Evolutionary conservation across 2,113 vertebrate genomes (phyloP).

Genomic region (Recurvirostra avosetta): DNA sequence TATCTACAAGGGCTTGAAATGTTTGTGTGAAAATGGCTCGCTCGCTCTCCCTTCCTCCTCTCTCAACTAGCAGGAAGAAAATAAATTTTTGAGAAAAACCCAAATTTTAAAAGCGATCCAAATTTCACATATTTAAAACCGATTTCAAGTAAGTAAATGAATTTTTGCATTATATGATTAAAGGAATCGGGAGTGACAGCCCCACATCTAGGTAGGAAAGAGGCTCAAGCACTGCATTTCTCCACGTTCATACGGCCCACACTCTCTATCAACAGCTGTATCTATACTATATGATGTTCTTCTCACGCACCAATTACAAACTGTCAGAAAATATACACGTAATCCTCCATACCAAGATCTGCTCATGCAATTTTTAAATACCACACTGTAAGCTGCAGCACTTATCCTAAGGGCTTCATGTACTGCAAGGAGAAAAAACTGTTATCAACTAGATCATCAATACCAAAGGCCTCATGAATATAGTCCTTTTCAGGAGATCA

Average conservation of each 20-base stretch:
- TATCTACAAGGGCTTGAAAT: neutral
- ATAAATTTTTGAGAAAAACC: neutral
- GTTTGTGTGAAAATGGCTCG: neutral
- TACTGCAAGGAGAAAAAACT: neutral
- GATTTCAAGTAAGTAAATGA: neutral
- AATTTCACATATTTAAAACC: neutral
- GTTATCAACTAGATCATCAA: neutral
- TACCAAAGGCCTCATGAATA: neutral
- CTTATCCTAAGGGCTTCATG: neutral
- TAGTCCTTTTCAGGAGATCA: neutral
- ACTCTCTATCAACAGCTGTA: neutral
- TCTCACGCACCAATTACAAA: neutral
- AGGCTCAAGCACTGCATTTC: neutral
- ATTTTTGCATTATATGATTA: neutral
- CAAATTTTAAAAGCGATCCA: neutral
- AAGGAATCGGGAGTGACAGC: neutral
- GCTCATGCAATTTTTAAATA: conserved; percentile 5
- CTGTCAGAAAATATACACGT: conserved; percentile 12
- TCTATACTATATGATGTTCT: neutral
- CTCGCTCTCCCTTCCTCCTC: neutral
- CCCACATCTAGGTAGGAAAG: neutral
- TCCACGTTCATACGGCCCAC: neutral
- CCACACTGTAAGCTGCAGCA: neutral
- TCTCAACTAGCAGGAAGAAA: neutral
- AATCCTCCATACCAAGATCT: neutral